Evolutionary conservation across 2,888 invertebrate species (phyloP), one percentile per base, ranked within the genome.

Genomic region (Hemicrepidius hirtus): DNA sequence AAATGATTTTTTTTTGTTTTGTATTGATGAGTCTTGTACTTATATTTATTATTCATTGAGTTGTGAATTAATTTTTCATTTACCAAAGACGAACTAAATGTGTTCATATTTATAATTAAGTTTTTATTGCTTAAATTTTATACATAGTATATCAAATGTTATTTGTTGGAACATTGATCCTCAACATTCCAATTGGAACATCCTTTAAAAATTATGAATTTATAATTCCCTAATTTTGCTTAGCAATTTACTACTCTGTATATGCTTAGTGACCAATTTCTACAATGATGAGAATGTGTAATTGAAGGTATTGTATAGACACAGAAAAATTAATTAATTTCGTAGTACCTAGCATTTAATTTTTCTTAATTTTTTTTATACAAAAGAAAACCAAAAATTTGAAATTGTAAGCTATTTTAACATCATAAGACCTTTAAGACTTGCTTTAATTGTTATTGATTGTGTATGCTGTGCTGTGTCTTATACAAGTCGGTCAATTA

Each of bases 51-150:
- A 20, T 16, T 62, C 40, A 18, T 46, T 44, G 44, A 49, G 49
- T 64, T 64, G 49, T 64, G 64, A 64, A 40, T 64, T 64, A 46
- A 46, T 40, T 21, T 63, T 64, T 49, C 7, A 35, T 50, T 28
- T 35, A 44, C 64, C 64, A 64, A 64, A 64, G 64, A 64, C 35
- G 49, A 64, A 49, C 35, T 50, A 20, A 32, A 64, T 64, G 62
- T 63, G 69, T 69, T 69, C 63, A 69, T 32, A 44, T 28, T 46
- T 60, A 59, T 37, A 53, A 46, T 46, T 60, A 71, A 57, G 50
- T 50, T 50, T 50, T 50, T 50, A 13, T n/a, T 9, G 4, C n/a
- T 24, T 24, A 24, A 24, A 20, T 50, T 50, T 72, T 60, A 62
- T 63, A 16, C 64, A 24, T 24, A 24, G 41, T 69, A 13, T 53